Evolutionary conservation across 2,888 invertebrate species (phyloP).

Genomic region (Synergus japonicus): DNA sequence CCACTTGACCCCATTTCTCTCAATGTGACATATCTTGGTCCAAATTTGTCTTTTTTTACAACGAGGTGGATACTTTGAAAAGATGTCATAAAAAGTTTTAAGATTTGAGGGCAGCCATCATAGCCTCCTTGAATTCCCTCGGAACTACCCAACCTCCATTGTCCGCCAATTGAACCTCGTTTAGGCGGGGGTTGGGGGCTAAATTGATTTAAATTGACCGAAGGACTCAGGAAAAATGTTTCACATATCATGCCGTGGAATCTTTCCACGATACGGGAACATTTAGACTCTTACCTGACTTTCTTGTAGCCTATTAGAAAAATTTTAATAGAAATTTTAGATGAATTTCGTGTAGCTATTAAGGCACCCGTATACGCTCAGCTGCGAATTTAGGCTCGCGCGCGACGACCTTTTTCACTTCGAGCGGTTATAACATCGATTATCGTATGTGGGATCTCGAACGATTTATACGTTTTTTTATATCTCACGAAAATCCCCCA

Average conservation of each 20-base stretch:
- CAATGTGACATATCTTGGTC: constrained; percentile 19
- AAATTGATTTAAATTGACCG: constrained; percentile 76
- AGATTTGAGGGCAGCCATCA: constrained; percentile 26
- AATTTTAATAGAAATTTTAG: constrained; percentile 61
- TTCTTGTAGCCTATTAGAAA: constrained; percentile 55
- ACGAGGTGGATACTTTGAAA: constrained; percentile 22
- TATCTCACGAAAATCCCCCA: constrained; percentile 13
- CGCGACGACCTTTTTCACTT: constrained; percentile 47
- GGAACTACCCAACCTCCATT: constrained; percentile 65
- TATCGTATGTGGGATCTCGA: constrained; percentile 52
- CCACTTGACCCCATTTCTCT: constrained; percentile 31
- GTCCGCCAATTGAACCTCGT: constrained; percentile 74
- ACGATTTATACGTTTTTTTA: constrained; percentile 49
- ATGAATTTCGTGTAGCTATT: constrained; percentile 63
- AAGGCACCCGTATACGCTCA: constrained; percentile 71
- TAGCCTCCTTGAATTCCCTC: constrained; percentile 36
- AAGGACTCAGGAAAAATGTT: constrained; percentile 53
- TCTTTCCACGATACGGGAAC: constrained; percentile 74
- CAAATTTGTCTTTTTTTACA: constrained; percentile 35
- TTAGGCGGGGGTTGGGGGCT: constrained; percentile 70
- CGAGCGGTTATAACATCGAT: constrained; percentile 47
- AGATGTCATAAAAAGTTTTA: constrained; percentile 32
- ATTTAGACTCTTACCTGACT: constrained; percentile 73
- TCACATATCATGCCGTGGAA: constrained; percentile 54
- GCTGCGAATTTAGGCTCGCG: constrained; percentile 66